Conservation (phyloP, 2,797 vertebrate species). For the Parambassis ranga region DNA sequence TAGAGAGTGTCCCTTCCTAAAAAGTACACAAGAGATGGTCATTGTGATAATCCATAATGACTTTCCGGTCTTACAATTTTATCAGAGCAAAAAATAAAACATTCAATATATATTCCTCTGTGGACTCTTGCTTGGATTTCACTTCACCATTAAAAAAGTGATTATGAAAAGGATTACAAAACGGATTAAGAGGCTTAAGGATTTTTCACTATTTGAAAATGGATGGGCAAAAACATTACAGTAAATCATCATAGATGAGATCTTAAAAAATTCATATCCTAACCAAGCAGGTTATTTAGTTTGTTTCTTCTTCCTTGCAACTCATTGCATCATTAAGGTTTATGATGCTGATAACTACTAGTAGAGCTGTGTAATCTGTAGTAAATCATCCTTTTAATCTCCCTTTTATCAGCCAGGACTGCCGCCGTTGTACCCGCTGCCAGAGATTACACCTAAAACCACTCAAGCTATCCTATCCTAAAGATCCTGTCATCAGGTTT, state of each 20-base stretch:
- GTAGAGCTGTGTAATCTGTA: conserved; percentile 63
- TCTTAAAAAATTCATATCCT: not conserved
- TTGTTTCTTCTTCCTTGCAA: not conserved
- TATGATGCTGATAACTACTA: not conserved
- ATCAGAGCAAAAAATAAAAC: not conserved
- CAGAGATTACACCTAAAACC: conserved; percentile 63
- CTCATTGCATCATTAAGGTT: not conserved
- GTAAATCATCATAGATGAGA: not conserved
- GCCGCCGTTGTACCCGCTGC: conserved; percentile 23
- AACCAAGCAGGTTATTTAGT: not conserved
- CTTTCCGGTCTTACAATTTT: not conserved
- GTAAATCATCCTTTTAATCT: conserved; percentile 73
- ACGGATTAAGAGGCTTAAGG: conserved; percentile 56
- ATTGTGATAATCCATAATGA: not conserved
- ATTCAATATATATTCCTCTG: conserved; percentile 1
- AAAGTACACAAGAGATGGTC: not conserved
- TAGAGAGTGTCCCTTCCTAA: not conserved
- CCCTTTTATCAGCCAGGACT: conserved; percentile 67
- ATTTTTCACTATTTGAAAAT: conserved; percentile 38
- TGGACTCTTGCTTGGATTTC: conserved; percentile 24
- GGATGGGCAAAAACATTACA: conserved; percentile 7
- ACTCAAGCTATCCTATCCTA: conserved; percentile 33
- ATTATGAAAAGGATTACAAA: conserved; percentile 68
- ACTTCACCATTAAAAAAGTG: conserved; percentile 51
- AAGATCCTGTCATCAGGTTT: conserved; percentile 37